Conservation (phyloP, 2,113 vertebrate species). For the Gulo gulo region DNA sequence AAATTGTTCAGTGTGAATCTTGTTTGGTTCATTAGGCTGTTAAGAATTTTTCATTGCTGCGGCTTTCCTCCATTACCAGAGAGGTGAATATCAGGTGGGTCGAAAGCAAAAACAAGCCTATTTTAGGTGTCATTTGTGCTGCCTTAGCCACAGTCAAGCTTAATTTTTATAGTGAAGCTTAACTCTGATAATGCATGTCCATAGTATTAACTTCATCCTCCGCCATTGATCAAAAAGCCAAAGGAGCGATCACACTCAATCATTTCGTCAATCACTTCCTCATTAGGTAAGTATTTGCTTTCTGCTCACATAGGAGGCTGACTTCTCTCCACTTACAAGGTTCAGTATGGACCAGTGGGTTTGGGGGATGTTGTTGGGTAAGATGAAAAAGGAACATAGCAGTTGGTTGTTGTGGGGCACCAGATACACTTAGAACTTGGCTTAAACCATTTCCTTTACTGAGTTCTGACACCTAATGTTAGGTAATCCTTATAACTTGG, state of each 20-base stretch:
- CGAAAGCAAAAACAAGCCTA: neutral
- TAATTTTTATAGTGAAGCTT: neutral
- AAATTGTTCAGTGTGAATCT: neutral
- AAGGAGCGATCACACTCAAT: neutral
- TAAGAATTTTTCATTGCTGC: neutral
- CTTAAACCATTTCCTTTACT: neutral
- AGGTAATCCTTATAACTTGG: neutral
- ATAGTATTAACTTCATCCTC: neutral
- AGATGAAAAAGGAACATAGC: neutral
- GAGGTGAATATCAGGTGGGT: neutral
- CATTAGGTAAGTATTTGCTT: neutral
- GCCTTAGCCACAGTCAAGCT: neutral
- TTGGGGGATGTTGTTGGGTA: neutral
- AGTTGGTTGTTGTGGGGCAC: neutral
- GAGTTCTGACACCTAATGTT: neutral
- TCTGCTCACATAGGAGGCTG: neutral
- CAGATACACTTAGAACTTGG: neutral
- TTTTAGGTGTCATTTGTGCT: neutral
- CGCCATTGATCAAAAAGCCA: neutral
- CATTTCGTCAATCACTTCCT: neutral
- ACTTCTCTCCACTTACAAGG: neutral
- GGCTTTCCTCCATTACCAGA: conserved; percentile 9
- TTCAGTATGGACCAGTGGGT: neutral
- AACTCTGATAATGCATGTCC: neutral
- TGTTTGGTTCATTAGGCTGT: neutral